These are phyloP conservation scores for Falco peregrinus DNA, from an alignment of 2,797 vertebrate species.

Conservation along the genomic window DNA sequence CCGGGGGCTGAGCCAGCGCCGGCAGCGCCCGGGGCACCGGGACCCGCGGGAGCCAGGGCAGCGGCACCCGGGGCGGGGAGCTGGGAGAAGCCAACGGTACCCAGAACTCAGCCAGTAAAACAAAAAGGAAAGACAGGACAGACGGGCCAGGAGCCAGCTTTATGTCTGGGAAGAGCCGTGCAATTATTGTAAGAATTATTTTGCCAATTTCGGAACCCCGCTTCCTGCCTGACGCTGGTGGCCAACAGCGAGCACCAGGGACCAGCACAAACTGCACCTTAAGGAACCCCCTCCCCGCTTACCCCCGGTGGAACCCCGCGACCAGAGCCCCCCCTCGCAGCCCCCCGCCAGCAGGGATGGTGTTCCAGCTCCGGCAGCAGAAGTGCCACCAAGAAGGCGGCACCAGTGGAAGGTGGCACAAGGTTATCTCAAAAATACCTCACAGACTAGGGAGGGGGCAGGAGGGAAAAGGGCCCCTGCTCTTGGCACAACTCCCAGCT, in stretches of 20 bases:
- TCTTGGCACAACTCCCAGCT: background rate
- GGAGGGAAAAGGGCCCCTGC: background rate
- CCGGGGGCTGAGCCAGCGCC: background rate
- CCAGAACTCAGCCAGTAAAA: background rate
- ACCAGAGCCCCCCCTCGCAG: too few species aligned
- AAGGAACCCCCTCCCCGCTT: background rate
- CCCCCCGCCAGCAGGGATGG: fast-evolving
- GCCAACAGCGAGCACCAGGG: background rate
- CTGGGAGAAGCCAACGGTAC: background rate
- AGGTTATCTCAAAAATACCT: fast-evolving
- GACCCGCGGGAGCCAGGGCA: background rate
- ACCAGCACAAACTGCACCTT: background rate
- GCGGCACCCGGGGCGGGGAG: background rate
- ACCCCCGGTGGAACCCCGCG: background rate
- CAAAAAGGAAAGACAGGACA: background rate
- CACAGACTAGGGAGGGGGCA: fast-evolving
- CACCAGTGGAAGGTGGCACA: background rate
- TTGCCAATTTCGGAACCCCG: background rate
- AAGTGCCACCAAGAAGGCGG: background rate
- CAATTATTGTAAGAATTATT: background rate
- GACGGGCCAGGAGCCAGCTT: background rate
- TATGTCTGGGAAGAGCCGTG: background rate
- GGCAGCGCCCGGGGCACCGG: background rate
- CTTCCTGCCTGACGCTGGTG: background rate
- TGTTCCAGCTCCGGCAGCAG: background rate